Base-by-base conservation (phyloP, 2,113 vertebrate species). In the Antigone vipio region DNA sequence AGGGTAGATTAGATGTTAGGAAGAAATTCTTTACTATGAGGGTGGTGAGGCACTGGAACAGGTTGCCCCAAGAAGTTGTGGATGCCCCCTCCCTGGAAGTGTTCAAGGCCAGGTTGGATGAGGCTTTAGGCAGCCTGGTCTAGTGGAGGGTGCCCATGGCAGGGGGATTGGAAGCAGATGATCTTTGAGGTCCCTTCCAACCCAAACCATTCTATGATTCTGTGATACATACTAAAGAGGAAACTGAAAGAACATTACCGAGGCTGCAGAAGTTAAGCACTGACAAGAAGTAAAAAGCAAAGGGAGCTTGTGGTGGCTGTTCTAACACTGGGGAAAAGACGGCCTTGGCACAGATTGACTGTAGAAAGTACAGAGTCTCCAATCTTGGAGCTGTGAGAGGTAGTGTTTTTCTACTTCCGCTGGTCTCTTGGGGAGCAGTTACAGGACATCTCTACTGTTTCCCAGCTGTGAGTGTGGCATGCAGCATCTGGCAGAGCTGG, bases 401-500 rank as follows among this genome's bases (percentile, higher is more conserved):
- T 17, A 29, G 44, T 71, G 6, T 19, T 44, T 68, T 77, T 55
- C 64, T 42, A 29, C 20, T 60, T 85, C 42, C 9, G 0, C 58
- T 73, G 30, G 30, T 92, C 45, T 83, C 83, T 12, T 56, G 72
- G 59, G 68, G 17, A 86, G 72, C 30, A 64, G 53, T 80, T 77
- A 34, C 26, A 85, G 49, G 32, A 59, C 67, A 58, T 45, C 35
- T 89, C 63, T 56, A 4, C 68, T 49, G 15, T 69, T 89, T 86
- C 50, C 72, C 84, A 86, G 84, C 87, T 94, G 76, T 76, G 53
- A 71, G 26, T 16, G 23, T 80, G 76, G 80, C 72, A 34, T 14
- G 67, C 45, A 47, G 67, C 84, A 91, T 89, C 80, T 92, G 80
- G 58, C 72, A 73, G 49, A 76, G 72, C 67, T 86, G 83, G 53